These are phyloP conservation scores for Teinopalpus imperialis DNA, from an alignment of 2,888 invertebrate genomes.

Conservation along the genomic window DNA sequence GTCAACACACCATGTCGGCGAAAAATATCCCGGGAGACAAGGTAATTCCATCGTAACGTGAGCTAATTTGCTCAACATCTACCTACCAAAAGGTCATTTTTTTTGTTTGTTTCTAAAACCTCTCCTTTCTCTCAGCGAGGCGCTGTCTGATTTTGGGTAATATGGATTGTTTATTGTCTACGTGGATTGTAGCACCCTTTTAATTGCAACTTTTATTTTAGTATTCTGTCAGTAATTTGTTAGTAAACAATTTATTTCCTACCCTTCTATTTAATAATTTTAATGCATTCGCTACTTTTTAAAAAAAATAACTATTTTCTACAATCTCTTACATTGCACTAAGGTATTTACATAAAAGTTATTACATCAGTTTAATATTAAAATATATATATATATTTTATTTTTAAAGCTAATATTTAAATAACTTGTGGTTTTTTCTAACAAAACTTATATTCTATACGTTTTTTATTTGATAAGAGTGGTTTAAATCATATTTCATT, in stretches of 20 bases:
- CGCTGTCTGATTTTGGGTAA: constrained; percentile 31
- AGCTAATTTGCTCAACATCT: constrained; percentile 30
- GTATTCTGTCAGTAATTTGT: constrained; percentile 9
- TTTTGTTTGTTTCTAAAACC: constrained; percentile 63
- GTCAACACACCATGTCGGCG: constrained; percentile 85
- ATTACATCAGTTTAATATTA: no score
- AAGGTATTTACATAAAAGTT: no score
- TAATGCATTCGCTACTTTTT: no score
- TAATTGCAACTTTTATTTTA: neutral
- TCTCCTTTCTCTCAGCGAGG: constrained; percentile 65
- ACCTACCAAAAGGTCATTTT: constrained; percentile 38
- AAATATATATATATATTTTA: no score
- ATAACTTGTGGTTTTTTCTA: no score
- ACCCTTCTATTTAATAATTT: no score
- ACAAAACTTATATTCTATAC: no score
- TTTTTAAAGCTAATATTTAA: no score
- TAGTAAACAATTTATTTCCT: constrained; percentile 15
- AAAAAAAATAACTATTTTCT: no score
- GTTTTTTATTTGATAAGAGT: no score
- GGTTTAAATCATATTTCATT: no score
- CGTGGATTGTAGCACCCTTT: neutral
- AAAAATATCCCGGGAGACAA: constrained; percentile 93
- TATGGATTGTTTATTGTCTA: constrained; percentile 8
- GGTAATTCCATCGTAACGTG: constrained; percentile 68
- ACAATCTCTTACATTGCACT: no score